Evolutionary conservation across 2,113 vertebrate species (phyloP), one percentile per base, ranked within the genome.

Genomic region (Salvelinus fontinalis): DNA sequence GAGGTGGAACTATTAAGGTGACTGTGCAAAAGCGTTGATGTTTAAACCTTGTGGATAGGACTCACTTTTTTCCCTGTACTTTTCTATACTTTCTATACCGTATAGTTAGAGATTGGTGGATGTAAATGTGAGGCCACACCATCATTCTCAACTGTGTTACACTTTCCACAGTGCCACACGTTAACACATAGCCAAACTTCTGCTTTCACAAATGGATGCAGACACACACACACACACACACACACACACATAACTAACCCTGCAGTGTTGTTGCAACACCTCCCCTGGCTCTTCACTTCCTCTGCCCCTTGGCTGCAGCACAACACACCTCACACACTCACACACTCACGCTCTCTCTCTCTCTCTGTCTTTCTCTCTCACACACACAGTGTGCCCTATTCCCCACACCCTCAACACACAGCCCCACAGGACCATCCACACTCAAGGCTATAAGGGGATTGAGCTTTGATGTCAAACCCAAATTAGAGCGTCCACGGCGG

Each of bases 391-490:
- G 4, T 26, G 49, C 57, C 20, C 27, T 9, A 39, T 39, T 9
- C 39, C 39, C 39, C 39, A 9, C 8, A 7, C 39, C 39, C 9
- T 11, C 39, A 44, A 44, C 39, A 44, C 9, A 44, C 39, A 70
- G 59, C 34, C 20, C n/a, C 59, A 62, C 57, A 70, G 71, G 51
- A 27, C 31, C 48, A 64, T 70, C 74, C 65, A 31, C 70, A 39
- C n/a, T 77, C 44, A 57, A 65, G 54, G 57, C 77, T 73, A 54
- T 54, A 70, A 77, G 31, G 51, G 77, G 75, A 70, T 75, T 70
- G 51, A 31, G 18, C 76, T 83, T 84, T 85, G 77, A 88, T 80
- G 84, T 83, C 78, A 67, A 77, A 67, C 71, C 81, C 64, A 76
- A 79, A 81, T 77, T 71, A 57, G 70, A 14, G 67, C 78, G 77